phyloP scores from a whole-genome alignment of 2,113 vertebrate species.

The Columba janthina region DNA sequence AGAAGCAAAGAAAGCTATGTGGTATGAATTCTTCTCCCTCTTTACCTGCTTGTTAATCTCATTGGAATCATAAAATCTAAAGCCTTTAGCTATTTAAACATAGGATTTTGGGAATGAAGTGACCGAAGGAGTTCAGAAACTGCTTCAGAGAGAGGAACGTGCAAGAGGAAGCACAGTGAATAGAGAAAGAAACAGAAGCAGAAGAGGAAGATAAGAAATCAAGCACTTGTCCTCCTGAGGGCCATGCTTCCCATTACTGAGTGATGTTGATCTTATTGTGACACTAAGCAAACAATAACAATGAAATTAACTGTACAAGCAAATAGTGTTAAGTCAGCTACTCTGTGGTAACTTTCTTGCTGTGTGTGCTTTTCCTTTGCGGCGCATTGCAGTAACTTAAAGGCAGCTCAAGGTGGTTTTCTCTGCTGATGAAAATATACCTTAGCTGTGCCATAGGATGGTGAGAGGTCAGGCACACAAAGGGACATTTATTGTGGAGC shows the following conservation, averaged over 20 bases:
- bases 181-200: background rate
- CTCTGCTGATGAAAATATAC: background rate
- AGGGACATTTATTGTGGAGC: background rate
- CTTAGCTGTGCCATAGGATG: background rate
- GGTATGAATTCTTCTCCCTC: background rate
- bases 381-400: background rate
- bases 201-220: background rate
- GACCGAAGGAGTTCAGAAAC: background rate
- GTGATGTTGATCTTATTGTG: background rate
- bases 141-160: background rate
- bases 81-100: background rate
- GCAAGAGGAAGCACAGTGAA: background rate
- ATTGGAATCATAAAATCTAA: background rate
- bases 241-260: background rate
- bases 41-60: background rate
- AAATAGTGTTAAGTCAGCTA: background rate
- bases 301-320: background rate
- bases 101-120: background rate
- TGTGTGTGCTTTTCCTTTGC: background rate
- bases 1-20: background rate
- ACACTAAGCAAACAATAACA: background rate
- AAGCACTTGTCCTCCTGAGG: background rate
- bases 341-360: background rate
- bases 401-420: background rate
- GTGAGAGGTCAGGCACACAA: background rate